Evolutionary conservation across 2,888 invertebrate genomes (phyloP).

Genomic region (Magallana nippona): DNA sequence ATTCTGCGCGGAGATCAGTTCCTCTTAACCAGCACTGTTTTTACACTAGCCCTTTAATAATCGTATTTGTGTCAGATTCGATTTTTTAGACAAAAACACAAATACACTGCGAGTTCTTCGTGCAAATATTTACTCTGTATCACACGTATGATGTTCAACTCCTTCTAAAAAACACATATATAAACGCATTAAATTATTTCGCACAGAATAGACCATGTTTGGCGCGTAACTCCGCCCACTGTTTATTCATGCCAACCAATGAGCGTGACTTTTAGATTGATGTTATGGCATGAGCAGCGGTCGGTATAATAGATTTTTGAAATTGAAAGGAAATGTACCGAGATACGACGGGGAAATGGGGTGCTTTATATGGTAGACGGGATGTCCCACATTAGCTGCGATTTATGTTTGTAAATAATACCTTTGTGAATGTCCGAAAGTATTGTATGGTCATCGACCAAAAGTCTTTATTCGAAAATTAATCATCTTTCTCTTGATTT

Average conservation of each 20-base stretch:
- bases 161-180: not conserved
- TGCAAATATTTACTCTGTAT: constrained; percentile 10
- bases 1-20: not conserved
- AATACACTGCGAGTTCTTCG: not conserved
- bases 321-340: constrained; percentile 24
- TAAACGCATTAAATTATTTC: constrained; percentile 16
- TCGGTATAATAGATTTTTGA: constrained; percentile 32
- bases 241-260: constrained; percentile 41
- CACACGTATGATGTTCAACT: constrained; percentile 14
- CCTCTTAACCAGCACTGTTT: not conserved
- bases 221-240: constrained; percentile 28
- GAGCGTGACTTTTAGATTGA: constrained; percentile 31
- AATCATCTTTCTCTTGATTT: constrained; percentile 23
- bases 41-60: constrained; percentile 26
- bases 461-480: constrained; percentile 13
- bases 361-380: constrained; percentile 11
- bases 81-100: constrained; percentile 22
- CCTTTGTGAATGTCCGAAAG: constrained; percentile 17
- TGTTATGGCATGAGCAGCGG: constrained; percentile 24
- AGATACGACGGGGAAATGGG: constrained; percentile 1
- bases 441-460: constrained; percentile 1
- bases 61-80: constrained; percentile 9
- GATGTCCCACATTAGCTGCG: not conserved
- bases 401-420: constrained; percentile 31
- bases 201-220: not conserved